Percentiles rank a stretch among this genome's conserved stretches.
phyloP scores from a whole-genome alignment of 2,113 vertebrate genomes.

The Tiliqua scincoides region DNA sequence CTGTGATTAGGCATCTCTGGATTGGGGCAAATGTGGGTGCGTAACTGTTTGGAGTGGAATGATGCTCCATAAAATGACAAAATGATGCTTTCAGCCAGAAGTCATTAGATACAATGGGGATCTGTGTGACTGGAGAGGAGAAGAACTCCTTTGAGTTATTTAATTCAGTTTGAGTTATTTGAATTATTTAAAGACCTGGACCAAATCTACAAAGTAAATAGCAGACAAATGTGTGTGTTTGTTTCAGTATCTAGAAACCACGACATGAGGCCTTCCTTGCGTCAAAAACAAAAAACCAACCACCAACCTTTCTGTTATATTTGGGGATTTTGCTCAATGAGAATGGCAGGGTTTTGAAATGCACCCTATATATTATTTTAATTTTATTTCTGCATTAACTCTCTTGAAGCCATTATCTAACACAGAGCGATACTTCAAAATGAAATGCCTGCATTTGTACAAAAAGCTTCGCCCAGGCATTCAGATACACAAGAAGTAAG shows the following conservation, averaged over 20 bases:
- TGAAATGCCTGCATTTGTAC: not conserved
- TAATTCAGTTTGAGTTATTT: too few species aligned
- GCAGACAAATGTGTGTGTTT: not conserved
- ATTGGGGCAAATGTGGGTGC: not conserved
- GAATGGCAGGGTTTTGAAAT: not conserved
- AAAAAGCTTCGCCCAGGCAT: not conserved
- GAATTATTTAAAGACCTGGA: not conserved
- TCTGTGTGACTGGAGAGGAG: not conserved
- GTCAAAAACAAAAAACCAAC: too few species aligned
- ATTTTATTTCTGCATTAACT: not conserved
- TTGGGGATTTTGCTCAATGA: not conserved
- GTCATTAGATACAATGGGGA: not conserved
- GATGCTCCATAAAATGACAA: not conserved
- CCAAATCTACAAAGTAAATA: not conserved
- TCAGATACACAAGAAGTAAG: not conserved
- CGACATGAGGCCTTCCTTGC: not conserved
- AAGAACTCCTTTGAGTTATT: not conserved
- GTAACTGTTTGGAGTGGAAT: not conserved
- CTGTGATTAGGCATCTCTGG: not conserved
- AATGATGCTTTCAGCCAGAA: not conserved
- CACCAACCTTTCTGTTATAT: not conserved
- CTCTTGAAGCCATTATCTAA: constrained; percentile 9
- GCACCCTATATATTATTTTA: not conserved
- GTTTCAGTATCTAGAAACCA: not conserved
- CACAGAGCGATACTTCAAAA: not conserved